Conservation (phyloP, 1,140 invertebrate genomes). For the Muscidifurax raptorellus region DNA sequence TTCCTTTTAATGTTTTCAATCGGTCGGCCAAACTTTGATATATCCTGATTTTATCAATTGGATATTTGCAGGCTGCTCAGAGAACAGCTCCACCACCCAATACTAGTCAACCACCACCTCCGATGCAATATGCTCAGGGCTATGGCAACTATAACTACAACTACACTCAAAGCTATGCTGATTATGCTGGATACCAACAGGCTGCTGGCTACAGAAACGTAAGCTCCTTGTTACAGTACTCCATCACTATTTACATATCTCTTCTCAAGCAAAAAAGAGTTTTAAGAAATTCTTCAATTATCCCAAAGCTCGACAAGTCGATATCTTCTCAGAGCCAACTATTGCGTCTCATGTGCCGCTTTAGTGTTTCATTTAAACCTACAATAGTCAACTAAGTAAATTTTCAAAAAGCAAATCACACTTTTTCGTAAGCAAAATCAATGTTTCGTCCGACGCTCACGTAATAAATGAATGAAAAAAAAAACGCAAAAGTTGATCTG, state of each 20-base stretch:
- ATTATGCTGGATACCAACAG: slow-evolving; percentile 67
- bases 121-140: slow-evolving; percentile 66
- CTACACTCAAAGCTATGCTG: slow-evolving; percentile 67
- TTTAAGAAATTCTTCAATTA: slow-evolving; percentile 4
- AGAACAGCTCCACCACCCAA: slow-evolving; percentile 66
- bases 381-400: slow-evolving; percentile 9
- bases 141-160: slow-evolving; percentile 68
- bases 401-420: background rate
- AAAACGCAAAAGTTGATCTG: background rate
- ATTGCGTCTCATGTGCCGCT: slow-evolving; percentile 32
- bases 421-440: background rate
- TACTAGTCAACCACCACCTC: slow-evolving; percentile 70
- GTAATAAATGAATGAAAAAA: slow-evolving; percentile 7
- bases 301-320: slow-evolving; percentile 32
- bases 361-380: slow-evolving; percentile 40
- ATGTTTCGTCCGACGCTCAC: background rate
- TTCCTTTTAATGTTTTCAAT: background rate
- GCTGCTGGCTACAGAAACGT: slow-evolving; percentile 69
- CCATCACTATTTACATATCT: slow-evolving; percentile 6
- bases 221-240: slow-evolving; percentile 60
- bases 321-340: slow-evolving; percentile 14
- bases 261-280: slow-evolving; percentile 2
- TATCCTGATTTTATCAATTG: background rate
- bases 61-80: slow-evolving; percentile 10
- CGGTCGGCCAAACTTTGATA: background rate